Evolutionary conservation across 2,888 invertebrate genomes (phyloP).

Genomic region (Girardia tigrina): DNA sequence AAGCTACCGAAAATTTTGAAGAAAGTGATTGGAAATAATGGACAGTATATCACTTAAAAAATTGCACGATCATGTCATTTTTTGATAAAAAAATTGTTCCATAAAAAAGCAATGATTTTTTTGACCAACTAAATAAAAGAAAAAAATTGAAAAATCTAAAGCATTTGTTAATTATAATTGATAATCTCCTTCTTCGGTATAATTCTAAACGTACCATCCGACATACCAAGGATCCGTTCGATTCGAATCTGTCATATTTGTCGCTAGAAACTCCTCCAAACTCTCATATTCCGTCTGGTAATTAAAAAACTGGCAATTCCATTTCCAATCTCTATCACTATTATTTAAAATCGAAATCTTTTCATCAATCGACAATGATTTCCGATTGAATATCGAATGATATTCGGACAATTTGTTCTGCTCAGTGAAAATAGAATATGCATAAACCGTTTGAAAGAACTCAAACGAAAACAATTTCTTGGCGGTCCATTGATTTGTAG

Average conservation of each 20-base stretch:
- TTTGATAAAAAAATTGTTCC: too few relatives aligned
- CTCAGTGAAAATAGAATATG: conserved; percentile 48
- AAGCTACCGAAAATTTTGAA: too few relatives aligned
- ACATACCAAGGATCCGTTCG: conserved; percentile 62
- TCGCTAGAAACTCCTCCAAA: conserved; percentile 67
- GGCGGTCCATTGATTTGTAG: conserved; percentile 67
- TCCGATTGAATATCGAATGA: not conserved
- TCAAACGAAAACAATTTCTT: conserved; percentile 63
- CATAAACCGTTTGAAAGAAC: conserved; percentile 64
- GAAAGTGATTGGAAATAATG: too few relatives aligned
- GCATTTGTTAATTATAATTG: too few relatives aligned
- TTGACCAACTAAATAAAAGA: too few relatives aligned
- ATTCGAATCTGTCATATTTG: conserved; percentile 61
- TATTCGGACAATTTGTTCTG: not conserved
- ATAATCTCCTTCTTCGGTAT: too few relatives aligned
- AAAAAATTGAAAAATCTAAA: too few relatives aligned
- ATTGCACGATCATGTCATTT: too few relatives aligned
- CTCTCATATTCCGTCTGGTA: conserved; percentile 70
- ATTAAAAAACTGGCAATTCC: conserved; percentile 73
- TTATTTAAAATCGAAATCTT: not conserved
- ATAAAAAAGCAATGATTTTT: too few relatives aligned
- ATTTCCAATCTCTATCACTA: conserved; percentile 41
- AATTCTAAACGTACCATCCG: conserved; percentile 58
- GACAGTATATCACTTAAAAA: too few relatives aligned
- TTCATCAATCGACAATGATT: not conserved